Conservation (phyloP, 2,888 invertebrate species). For the Yponomeuta malinellus region DNA sequence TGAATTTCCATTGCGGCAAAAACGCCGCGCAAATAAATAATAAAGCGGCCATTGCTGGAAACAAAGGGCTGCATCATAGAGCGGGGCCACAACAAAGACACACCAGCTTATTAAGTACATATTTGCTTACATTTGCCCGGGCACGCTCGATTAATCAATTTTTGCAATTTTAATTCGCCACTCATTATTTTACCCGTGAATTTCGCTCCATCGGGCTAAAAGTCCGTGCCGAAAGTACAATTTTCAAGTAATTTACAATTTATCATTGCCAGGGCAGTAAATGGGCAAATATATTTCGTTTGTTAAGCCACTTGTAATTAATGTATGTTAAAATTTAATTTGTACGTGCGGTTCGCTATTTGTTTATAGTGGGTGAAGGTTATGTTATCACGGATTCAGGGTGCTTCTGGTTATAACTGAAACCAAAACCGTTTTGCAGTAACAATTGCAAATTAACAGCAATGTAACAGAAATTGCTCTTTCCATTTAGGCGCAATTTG, state of each 20-base stretch:
- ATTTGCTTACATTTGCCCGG: slow-evolving; percentile 39
- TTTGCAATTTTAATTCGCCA: slow-evolving; percentile 72
- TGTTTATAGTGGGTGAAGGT: slow-evolving; percentile 35
- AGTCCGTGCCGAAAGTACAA: slow-evolving; percentile 51
- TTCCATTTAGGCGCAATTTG: too few species aligned
- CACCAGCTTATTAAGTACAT: slow-evolving; percentile 53
- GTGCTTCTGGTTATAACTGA: slow-evolving; percentile 4
- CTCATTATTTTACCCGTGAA: slow-evolving; percentile 70
- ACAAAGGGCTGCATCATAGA: slow-evolving; percentile 1
- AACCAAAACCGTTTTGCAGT: background rate
- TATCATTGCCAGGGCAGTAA: slow-evolving; percentile 64
- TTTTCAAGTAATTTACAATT: slow-evolving; percentile 72
- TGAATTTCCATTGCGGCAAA: background rate
- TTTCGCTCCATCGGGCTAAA: slow-evolving; percentile 62
- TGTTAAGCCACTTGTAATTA: slow-evolving; percentile 67
- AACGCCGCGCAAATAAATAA: background rate
- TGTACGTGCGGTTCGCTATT: slow-evolving; percentile 45
- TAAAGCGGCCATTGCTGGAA: background rate
- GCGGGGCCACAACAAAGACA: slow-evolving; percentile 26
- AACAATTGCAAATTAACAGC: background rate
- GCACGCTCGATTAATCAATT: slow-evolving; percentile 71
- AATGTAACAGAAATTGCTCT: background rate
- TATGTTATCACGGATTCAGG: slow-evolving; percentile 1
- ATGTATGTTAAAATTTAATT: slow-evolving; percentile 58
- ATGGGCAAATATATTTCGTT: slow-evolving; percentile 70